Evolutionary conservation across 2,113 vertebrate species (phyloP), one percentile per base, ranked within the genome.

Genomic region (Mesoclemmys tuberculata): DNA sequence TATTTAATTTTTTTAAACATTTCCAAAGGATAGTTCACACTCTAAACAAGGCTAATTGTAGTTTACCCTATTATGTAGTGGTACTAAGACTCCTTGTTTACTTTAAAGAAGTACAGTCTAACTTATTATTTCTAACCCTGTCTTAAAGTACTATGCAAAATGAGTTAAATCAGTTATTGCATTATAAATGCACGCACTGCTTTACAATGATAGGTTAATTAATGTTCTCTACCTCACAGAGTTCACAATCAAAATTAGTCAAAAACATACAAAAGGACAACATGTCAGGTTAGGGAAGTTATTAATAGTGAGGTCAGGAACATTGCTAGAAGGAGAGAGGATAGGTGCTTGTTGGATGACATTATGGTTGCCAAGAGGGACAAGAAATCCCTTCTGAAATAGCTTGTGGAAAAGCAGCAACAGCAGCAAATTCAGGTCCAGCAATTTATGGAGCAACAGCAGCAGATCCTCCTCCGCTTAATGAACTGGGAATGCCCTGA

Each of bases 301-400:
- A 82, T n/a, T n/a, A 54, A 82, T 87, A 64, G 92, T 35, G 71
- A 89, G 84, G 44, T 35, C 94, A 54, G 51, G 91, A 91, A 84
- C 48, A 26, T 16, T 95, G 26, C 12, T 84, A 64, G 87, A 95
- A 90, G 75, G 58, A 88, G 71, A 82, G 90, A 35, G 91, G 92
- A 87, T 5, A 0, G 11, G 19, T 7, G 7, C 46, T 38, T 29
- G 44, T 56, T 56, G 46, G 46, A 46, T 46, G 46, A 46, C 8
- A 46, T 46, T 46, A 46, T 46, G 46, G 46, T 46, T 46, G 46
- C 46, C 46, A 46, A 8, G 46, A 46, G 46, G 46, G 21, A 54
- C 52, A 54, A 54, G 52, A 7, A 7, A 22, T 54, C 56, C 46
- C 46, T 58, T 58, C 12, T 58, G 56, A 58, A 58, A 58, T 58